These are phyloP conservation scores for Atethmia centrago DNA, from an alignment of 2,888 invertebrate species.

Conservation along the genomic window DNA sequence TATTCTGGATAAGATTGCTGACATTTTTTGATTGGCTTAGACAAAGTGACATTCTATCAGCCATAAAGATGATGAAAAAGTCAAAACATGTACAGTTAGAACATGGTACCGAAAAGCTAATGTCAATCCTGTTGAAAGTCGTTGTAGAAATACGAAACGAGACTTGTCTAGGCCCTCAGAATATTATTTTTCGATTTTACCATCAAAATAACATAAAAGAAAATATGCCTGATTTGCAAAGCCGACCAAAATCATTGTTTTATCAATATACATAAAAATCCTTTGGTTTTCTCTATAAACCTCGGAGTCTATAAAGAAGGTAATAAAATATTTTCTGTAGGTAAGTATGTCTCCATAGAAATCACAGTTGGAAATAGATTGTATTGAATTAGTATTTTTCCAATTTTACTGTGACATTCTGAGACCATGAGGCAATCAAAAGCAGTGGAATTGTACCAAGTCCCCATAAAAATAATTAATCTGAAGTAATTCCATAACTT, in stretches of 20 bases:
- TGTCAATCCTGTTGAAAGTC: background rate
- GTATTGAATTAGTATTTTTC: background rate
- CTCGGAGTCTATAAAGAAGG: background rate
- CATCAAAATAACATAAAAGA: background rate
- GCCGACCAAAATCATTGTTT: background rate
- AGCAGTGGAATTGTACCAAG: background rate
- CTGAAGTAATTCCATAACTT: background rate
- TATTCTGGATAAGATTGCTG: no score
- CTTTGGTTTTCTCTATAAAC: constrained; percentile 10
- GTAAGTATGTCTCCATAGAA: background rate
- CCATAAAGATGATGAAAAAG: no score
- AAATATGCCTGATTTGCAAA: background rate
- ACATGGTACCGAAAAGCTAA: no score
- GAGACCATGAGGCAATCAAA: background rate
- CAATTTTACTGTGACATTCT: background rate
- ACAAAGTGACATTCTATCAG: no score
- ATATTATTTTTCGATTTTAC: constrained; percentile 20
- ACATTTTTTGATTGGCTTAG: no score
- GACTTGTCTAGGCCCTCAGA: background rate
- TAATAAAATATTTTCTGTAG: constrained; percentile 1
- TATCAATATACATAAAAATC: background rate
- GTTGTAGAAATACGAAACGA: background rate
- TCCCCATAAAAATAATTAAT: background rate
- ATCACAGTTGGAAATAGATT: background rate
- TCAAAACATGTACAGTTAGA: no score